These are phyloP conservation scores for Nyctibius bracteatus DNA, from an alignment of 2,113 vertebrate genomes.

Conservation along the genomic window DNA sequence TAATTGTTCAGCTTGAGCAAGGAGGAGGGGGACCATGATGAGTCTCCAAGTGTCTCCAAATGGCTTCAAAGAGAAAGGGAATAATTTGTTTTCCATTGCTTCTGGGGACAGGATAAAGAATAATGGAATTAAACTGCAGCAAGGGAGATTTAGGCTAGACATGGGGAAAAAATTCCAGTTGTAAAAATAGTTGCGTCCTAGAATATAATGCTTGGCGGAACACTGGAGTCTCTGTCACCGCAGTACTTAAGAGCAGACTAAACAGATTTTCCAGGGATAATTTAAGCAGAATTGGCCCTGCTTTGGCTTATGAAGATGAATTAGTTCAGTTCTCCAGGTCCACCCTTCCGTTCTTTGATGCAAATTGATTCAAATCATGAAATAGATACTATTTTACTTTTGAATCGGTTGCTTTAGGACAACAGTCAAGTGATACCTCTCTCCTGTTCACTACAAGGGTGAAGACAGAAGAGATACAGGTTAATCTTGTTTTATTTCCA, in stretches of 20 bases:
- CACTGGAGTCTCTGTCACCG: neutral
- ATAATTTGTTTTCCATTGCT: conserved; percentile 16
- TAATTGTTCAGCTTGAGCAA: neutral
- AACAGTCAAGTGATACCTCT: neutral
- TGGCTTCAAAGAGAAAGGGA: neutral
- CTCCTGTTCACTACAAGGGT: neutral
- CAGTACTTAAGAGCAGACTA: neutral
- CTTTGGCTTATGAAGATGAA: neutral
- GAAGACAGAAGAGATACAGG: neutral
- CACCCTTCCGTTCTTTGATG: neutral
- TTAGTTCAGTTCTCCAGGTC: neutral
- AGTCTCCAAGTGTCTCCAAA: neutral
- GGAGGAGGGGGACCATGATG: neutral
- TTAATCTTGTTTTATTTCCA: neutral
- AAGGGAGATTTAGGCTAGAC: neutral
- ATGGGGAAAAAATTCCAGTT: neutral
- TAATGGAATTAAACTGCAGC: neutral
- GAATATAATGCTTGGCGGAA: neutral
- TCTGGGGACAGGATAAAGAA: neutral
- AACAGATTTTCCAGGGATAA: neutral
- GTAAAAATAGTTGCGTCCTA: neutral
- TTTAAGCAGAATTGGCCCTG: neutral
- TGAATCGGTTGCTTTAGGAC: neutral
- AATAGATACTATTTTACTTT: neutral
- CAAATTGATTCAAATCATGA: neutral